A percentile compares a stretch with the other conserved stretches of the same genome.
These are phyloP conservation scores for Enchytraeus crypticus DNA, from an alignment of 2,888 invertebrate genomes.

Conservation along the genomic window DNA sequence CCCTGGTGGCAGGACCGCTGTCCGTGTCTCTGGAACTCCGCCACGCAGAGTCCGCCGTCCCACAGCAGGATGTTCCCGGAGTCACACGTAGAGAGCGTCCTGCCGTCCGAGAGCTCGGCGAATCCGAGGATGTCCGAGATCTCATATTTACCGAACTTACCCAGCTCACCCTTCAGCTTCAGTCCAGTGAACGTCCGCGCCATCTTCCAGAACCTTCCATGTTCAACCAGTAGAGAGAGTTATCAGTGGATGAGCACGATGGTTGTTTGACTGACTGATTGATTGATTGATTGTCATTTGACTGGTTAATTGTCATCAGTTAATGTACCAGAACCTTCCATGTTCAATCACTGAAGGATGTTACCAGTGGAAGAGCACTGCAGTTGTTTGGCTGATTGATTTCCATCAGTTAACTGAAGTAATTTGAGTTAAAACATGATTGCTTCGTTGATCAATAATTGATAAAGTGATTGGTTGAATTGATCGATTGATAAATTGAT, in stretches of 20 bases:
- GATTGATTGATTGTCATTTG: too few relatives aligned
- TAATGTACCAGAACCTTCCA: constrained; percentile 83
- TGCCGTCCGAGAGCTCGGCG: constrained; percentile 78
- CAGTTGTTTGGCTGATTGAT: too few relatives aligned
- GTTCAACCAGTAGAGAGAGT: not conserved
- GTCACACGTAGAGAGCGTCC: constrained; percentile 76
- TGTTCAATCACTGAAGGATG: not conserved
- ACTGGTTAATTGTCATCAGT: too few relatives aligned
- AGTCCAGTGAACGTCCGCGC: constrained; percentile 79
- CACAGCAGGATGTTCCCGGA: constrained; percentile 87
- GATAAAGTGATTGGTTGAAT: too few relatives aligned
- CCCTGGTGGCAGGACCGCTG: constrained; percentile 65
- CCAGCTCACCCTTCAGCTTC: constrained; percentile 75
- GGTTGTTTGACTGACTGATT: too few relatives aligned
- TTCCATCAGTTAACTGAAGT: too few relatives aligned
- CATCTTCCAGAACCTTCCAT: constrained; percentile 81
- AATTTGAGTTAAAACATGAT: too few relatives aligned
- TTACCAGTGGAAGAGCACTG: too few relatives aligned
- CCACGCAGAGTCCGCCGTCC: constrained; percentile 78
- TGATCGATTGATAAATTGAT: too few relatives aligned
- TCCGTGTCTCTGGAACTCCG: constrained; percentile 52
- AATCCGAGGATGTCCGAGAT: constrained; percentile 80
- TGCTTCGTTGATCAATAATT: too few relatives aligned
- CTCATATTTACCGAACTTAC: constrained; percentile 83
- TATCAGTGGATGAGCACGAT: too few relatives aligned